Evolutionary conservation across 2,113 vertebrate species (phyloP).

Genomic region (Psilopogon haemacephalus): DNA sequence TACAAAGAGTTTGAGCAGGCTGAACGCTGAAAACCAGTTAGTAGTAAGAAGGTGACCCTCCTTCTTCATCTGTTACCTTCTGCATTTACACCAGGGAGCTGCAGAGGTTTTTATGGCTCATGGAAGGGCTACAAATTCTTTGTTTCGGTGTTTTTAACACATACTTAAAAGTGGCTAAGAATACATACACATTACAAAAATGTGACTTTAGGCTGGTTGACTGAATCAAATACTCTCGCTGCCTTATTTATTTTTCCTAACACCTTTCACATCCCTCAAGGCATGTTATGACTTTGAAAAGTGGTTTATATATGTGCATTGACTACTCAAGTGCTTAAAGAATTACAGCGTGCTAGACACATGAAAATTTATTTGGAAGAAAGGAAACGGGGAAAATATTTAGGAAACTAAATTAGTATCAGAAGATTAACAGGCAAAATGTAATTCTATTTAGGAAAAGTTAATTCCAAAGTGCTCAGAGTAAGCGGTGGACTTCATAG

Average conservation of each 20-base stretch:
- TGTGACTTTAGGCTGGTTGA: slow-evolving; percentile 15
- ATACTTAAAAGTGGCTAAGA: slow-evolving; percentile 22
- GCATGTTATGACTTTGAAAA: slow-evolving; percentile 48
- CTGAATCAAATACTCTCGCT: slow-evolving; percentile 36
- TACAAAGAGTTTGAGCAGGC: neutral
- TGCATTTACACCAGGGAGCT: neutral
- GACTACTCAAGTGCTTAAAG: slow-evolving; percentile 30
- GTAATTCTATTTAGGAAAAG: neutral
- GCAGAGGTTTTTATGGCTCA: neutral
- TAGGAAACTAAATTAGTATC: neutral
- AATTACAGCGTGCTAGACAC: neutral
- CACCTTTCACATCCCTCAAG: slow-evolving; percentile 59
- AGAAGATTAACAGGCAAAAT: neutral
- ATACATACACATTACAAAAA: slow-evolving; percentile 34
- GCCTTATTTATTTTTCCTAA: slow-evolving; percentile 66
- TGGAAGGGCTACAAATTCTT: slow-evolving; percentile 3
- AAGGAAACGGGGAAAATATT: neutral
- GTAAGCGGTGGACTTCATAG: neutral
- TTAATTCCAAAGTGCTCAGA: neutral
- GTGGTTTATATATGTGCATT: slow-evolving; percentile 9
- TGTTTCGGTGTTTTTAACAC: slow-evolving; percentile 43
- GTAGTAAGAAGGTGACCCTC: neutral
- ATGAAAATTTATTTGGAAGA: neutral
- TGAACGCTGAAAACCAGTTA: neutral
- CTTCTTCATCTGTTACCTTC: neutral